A percentile compares a stretch with the other conserved stretches of the same genome.
phyloP scores from a whole-genome alignment of 2,888 invertebrate genomes.

The Papilio demoleus region DNA sequence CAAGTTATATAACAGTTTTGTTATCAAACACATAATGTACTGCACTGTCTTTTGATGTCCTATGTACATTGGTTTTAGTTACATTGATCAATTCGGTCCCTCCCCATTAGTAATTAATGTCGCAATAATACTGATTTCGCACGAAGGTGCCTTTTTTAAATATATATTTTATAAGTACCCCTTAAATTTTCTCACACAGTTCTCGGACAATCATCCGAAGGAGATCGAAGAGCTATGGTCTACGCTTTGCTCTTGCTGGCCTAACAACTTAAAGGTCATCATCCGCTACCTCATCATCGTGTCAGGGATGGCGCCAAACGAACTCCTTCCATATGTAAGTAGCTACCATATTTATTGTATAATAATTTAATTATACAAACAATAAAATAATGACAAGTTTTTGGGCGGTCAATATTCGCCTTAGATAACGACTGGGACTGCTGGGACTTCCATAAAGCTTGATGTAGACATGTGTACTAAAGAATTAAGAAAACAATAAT shows the following conservation, averaged over 20 bases:
- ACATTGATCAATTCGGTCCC: background rate
- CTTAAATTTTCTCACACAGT: too few relatives aligned
- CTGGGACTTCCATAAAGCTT: too few relatives aligned
- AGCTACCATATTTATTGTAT: too few relatives aligned
- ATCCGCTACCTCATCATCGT: constrained; percentile 98
- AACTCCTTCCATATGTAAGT: constrained; percentile 95
- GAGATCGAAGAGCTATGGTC: constrained; percentile 99
- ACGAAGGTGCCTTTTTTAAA: too few relatives aligned
- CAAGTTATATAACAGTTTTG: background rate
- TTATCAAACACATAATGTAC: background rate
- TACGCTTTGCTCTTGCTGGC: constrained; percentile 97
- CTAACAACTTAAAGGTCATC: constrained; percentile 98
- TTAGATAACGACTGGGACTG: too few relatives aligned
- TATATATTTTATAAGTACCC: too few relatives aligned
- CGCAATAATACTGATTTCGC: background rate
- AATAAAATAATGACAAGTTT: too few relatives aligned
- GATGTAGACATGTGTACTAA: too few relatives aligned
- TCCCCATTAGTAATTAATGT: background rate
- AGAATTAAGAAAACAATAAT: too few relatives aligned
- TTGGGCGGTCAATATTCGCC: too few relatives aligned
- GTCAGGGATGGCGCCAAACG: constrained; percentile 98
- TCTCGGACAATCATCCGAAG: constrained; percentile 97
- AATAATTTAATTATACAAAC: too few relatives aligned
- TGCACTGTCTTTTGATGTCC: background rate
- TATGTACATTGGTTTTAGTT: background rate